These are phyloP conservation scores for human DNA, from an alignment of 2,113 vertebrate genomes.

Conservation along the genomic window DNA sequence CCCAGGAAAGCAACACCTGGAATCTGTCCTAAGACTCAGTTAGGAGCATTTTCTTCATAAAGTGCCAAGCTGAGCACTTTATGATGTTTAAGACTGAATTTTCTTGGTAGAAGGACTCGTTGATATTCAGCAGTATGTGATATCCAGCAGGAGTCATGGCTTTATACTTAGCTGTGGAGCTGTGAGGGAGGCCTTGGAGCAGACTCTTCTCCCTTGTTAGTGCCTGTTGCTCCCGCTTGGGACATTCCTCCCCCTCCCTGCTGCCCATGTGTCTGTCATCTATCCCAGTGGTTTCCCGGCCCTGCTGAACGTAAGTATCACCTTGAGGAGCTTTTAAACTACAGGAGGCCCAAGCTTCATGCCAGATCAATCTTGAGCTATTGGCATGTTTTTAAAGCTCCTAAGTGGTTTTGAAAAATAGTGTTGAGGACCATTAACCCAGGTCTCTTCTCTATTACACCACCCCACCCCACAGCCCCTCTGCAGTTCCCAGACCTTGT, in stretches of 20 bases:
- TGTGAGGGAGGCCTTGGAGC: background rate
- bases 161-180: background rate
- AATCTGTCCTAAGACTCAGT: background rate
- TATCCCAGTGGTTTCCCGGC: background rate
- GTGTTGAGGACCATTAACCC: background rate
- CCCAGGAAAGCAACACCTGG: background rate
- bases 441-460: background rate
- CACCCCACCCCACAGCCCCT: background rate
- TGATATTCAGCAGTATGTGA: background rate
- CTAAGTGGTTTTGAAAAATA: background rate
- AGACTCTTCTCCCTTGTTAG: background rate
- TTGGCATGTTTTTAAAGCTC: background rate
- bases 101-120: background rate
- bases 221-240: background rate
- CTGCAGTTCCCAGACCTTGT: background rate
- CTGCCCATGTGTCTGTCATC: background rate
- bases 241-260: background rate
- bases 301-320: background rate
- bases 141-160: background rate
- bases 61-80: background rate
- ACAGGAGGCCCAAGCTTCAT: background rate
- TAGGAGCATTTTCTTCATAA: background rate
- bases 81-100: background rate
- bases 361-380: background rate
- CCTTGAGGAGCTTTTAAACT: conserved; percentile 1